Base-by-base conservation (phyloP, 2,113 vertebrate genomes). In the Aythya baeri region DNA sequence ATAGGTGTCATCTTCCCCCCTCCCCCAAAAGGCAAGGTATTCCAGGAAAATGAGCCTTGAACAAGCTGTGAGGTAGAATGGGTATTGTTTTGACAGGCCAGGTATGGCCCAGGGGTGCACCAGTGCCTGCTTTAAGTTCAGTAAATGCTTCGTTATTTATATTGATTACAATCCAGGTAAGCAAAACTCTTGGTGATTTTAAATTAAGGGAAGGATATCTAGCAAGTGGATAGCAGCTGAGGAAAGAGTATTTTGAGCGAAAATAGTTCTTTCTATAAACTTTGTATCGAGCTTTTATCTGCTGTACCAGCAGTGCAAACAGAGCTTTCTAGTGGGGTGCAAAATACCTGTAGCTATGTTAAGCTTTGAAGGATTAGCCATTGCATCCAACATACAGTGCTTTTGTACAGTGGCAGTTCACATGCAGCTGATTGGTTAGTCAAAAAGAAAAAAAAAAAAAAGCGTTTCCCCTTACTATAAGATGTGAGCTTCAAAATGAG, bases 401-500 rank as follows among this genome's bases (percentile, higher is more conserved):
- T 79, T 88, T 86, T 94, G 70, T 90, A 18, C 41, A 15, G 26
- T 38, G 54, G 49, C 77, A 81, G 43, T 75, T 86, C 38, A 52
- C 1, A 3, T 81, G 83, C 73, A 84, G 44, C 65, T 59, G 79
- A 68, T 75, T 77, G 66, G 74, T 62, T 84, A 36, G 49, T 18
- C 29, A 32, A 54, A 83, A 49, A 49, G 46, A 49, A 49, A 21
- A 89, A 66, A 87, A 87, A 73, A 78, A 73, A 73, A 44, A 44
- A 44, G 16, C 43, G 34, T 73, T 57, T 17, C 52, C 27, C 31
- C 86, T 88, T 91, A 50, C 26, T 67, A 2, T 72, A 41, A 82
- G 31, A 77, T 80, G 58, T 41, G 58, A 93, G 55, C 86, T 96
- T 92, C 88, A 84, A 93, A 91, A 87, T 52, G 84, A 82, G 74